phyloP scores from a whole-genome alignment of 2,888 invertebrate genomes.

The Polia nebulosa region DNA sequence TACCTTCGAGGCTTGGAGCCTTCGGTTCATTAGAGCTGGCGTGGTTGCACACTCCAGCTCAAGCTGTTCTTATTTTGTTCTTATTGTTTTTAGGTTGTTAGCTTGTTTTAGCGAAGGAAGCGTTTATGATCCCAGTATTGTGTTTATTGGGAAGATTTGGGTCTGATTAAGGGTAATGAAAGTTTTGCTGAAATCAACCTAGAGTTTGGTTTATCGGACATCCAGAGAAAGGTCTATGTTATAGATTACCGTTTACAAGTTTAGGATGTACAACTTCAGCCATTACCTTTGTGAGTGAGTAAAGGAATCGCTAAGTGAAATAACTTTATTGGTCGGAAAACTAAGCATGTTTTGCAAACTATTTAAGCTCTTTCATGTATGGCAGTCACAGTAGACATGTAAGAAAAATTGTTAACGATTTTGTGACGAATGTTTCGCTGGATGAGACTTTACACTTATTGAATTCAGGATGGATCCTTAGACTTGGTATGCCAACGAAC shows the following conservation, averaged over 20 bases:
- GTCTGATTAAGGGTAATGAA: not conserved
- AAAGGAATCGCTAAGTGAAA: too few species aligned
- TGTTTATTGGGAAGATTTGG: not conserved
- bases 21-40: slow-evolving; percentile 60
- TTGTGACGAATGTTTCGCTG: not conserved
- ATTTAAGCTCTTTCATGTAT: not conserved
- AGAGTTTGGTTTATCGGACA: too few species aligned
- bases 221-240: not conserved
- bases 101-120: slow-evolving; percentile 12
- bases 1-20: slow-evolving; percentile 57
- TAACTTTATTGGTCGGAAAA: not conserved
- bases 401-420: slow-evolving; percentile 1
- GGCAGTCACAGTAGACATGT: not conserved
- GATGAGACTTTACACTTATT: not conserved
- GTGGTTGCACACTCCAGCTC: slow-evolving; percentile 48
- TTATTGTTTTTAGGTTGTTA: slow-evolving; percentile 20
- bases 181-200: too few species aligned
- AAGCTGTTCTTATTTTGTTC: slow-evolving; percentile 20
- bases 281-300: too few species aligned
- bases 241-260: too few species aligned
- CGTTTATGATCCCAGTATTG: slow-evolving; percentile 3
- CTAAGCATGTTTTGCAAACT: not conserved
- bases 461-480: slow-evolving; percentile 1
- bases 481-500: not conserved
- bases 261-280: too few species aligned